Evolutionary conservation across 2,113 vertebrate species (phyloP).

Genomic region (Mungos mungo): DNA sequence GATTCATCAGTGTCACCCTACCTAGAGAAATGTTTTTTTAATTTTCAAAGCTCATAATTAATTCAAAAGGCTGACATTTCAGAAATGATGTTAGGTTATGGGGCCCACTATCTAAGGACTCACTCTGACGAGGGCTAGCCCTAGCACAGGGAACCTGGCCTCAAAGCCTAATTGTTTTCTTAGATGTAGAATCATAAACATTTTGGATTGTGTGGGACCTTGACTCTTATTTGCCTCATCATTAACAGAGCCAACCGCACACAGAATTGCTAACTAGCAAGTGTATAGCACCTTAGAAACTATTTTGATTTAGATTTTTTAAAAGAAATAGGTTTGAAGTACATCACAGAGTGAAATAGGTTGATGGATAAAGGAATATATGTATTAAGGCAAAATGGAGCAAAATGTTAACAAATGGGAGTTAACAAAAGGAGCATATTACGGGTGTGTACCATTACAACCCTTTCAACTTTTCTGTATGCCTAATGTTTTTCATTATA

Average conservation of each 20-base stretch:
- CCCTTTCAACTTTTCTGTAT: background rate
- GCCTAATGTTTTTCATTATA: background rate
- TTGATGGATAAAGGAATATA: background rate
- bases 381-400: background rate
- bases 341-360: background rate
- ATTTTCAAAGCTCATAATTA: background rate
- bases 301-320: conserved; percentile 13
- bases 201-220: background rate
- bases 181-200: background rate
- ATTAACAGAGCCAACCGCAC: background rate
- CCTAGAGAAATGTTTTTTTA: background rate
- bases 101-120: background rate
- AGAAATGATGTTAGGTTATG: background rate
- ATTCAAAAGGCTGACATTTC: background rate
- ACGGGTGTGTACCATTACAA: background rate
- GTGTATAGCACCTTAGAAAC: background rate
- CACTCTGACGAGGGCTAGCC: background rate
- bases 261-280: background rate
- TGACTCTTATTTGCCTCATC: background rate
- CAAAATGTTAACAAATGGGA: background rate
- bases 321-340: background rate
- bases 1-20: background rate
- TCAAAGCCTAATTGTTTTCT: background rate
- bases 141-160: background rate
- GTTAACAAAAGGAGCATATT: background rate